Conservation (phyloP, 2,888 invertebrate species). For the Synergus itoensis region DNA sequence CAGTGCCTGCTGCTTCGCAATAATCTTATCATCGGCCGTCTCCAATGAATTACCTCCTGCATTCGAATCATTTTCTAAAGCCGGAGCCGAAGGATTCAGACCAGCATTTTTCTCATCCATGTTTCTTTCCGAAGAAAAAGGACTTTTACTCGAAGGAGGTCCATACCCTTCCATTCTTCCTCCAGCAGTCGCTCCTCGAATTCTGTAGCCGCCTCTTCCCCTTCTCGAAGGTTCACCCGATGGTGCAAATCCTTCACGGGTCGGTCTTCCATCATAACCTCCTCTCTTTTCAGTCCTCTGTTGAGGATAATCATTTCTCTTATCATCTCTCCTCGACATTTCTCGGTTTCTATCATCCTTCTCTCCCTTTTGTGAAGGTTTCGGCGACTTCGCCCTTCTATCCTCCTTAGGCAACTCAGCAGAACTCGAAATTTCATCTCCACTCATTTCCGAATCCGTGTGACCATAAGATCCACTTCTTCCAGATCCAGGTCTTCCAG, state of each 20-base stretch:
- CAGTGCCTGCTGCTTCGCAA: conserved; percentile 84
- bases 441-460: conserved; percentile 88
- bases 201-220: conserved; percentile 84
- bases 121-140: conserved; percentile 81
- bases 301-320: conserved; percentile 66
- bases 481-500: conserved; percentile 73
- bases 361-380: conserved; percentile 78
- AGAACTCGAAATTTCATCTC: conserved; percentile 83
- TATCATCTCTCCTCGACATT: conserved; percentile 70
- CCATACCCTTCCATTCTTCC: conserved; percentile 87
- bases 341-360: conserved; percentile 83
- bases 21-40: conserved; percentile 83
- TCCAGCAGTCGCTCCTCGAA: conserved; percentile 79
- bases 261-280: conserved; percentile 68
- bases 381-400: conserved; percentile 80
- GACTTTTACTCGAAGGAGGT: conserved; percentile 89
- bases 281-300: conserved; percentile 70
- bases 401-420: conserved; percentile 81
- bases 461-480: conserved; percentile 79
- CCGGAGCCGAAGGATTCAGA: conserved; percentile 65
- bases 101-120: conserved; percentile 76
- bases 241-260: conserved; percentile 88
- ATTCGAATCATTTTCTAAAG: conserved; percentile 74
- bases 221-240: conserved; percentile 93
- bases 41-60: conserved; percentile 69